Percentiles rank a stretch among this genome's conserved stretches.
Conservation (phyloP, 2,113 vertebrate genomes). For the Chrysochloris asiatica region DNA sequence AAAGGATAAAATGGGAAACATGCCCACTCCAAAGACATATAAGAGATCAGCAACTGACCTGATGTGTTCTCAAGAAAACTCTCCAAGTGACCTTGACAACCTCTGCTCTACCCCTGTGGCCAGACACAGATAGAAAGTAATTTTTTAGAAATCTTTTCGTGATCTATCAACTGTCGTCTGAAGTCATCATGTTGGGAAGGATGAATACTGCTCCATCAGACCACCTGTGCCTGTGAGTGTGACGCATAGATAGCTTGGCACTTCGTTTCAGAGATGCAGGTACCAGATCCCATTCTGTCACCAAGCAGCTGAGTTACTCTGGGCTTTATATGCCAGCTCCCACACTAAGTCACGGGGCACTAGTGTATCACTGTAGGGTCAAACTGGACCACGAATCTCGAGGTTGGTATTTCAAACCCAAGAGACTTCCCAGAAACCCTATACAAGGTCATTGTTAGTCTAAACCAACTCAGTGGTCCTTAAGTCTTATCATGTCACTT, state of each 20-base stretch:
- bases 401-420: no score
- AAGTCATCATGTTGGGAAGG: not conserved
- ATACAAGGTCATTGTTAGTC: no score
- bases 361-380: no score
- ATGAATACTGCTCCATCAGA: not conserved
- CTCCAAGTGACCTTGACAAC: not conserved
- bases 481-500: not conserved
- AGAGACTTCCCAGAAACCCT: no score
- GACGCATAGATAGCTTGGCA: not conserved
- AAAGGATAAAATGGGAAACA: not conserved
- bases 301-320: not conserved
- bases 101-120: not conserved
- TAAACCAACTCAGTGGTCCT: no score
- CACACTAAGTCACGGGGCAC: no score
- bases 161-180: not conserved
- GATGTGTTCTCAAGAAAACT: not conserved
- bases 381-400: no score
- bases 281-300: no score
- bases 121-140: not conserved
- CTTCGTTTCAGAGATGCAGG: not conserved
- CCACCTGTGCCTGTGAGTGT: not conserved
- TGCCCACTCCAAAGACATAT: no score
- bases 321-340: not conserved
- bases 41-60: not conserved
- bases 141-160: not conserved